Percentiles rank a stretch among this genome's conserved stretches.
These are phyloP conservation scores for Drosophila asahinai DNA, from an alignment of 1,140 invertebrate species.

Conservation along the genomic window DNA sequence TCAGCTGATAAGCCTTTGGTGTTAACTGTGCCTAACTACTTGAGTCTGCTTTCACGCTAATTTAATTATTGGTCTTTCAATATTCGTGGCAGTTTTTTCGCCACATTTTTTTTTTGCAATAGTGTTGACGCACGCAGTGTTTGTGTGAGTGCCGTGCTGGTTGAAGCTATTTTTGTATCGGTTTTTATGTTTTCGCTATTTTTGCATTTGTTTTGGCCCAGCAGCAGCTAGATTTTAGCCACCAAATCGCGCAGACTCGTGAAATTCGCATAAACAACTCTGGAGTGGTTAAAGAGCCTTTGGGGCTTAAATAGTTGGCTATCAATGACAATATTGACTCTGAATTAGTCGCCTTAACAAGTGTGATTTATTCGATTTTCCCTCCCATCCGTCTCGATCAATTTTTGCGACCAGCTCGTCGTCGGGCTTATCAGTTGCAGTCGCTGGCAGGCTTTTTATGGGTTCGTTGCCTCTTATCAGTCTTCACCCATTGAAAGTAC, in stretches of 20 bases:
- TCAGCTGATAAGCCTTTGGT: constrained; percentile 12
- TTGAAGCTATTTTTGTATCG: constrained; percentile 38
- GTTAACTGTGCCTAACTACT: not conserved
- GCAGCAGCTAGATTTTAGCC: not conserved
- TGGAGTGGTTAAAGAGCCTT: constrained; percentile 1
- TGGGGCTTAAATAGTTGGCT: constrained; percentile 15
- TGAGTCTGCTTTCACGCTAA: constrained; percentile 19
- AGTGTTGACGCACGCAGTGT: constrained; percentile 11
- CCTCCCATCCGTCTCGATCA: constrained; percentile 28
- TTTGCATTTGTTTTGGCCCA: constrained; percentile 30
- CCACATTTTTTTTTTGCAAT: constrained; percentile 12
- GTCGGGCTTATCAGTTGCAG: constrained; percentile 18
- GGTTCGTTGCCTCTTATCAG: constrained; percentile 36
- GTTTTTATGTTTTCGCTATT: constrained; percentile 8
- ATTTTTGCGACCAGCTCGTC: not conserved
- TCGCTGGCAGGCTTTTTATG: not conserved
- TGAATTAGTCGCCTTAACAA: constrained; percentile 18
- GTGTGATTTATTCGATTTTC: constrained; percentile 32
- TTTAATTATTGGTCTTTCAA: constrained; percentile 42
- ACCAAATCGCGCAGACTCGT: not conserved
- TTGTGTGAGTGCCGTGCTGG: not conserved
- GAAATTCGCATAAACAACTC: constrained; percentile 9
- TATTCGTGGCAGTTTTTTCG: constrained; percentile 49
- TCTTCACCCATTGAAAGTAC: constrained; percentile 7
- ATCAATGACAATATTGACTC: constrained; percentile 31